Evolutionary conservation across 2,888 invertebrate genomes (phyloP), one percentile per base, ranked within the genome.

Genomic region (Galeopsomyia nigrocyanea): DNA sequence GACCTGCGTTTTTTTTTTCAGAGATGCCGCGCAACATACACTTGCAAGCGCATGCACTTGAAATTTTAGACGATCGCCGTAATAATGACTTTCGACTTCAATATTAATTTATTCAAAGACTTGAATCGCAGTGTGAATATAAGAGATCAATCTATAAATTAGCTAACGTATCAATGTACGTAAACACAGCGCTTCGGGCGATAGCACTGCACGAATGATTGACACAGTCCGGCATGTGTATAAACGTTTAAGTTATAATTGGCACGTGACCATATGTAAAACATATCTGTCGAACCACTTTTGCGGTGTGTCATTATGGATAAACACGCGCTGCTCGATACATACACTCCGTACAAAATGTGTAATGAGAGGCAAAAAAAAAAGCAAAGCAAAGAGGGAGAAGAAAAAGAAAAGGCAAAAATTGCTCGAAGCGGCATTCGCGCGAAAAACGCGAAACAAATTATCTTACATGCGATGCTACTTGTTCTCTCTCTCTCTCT

Each of bases 261-360:
- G 26, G 16, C 64, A 58, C 64, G 64, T 64, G 64, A 64, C 64
- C 21, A 16, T 58, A 58, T 64, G 51, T 26, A 47, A 64, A 58
- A 64, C 51, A 58, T 70, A 14, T 39, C 63, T 47, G 51, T 58
- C 58, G 10, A 22, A 46, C 46, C 26, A 26, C 46, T 70, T 70
- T 57, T 63, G 56, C 14, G 31, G 13, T 49, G 51, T 61, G 55
- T 70, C 64, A 70, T 64, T 70, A 70, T 17, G 31, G 39, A 51
- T 70, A 63, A 57, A 57, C 69, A 63, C 39, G 39, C 39, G 39
- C 39, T 39, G 55, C 13, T 62, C 47, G 47, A 49, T 49, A 39
- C 39, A 39, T 39, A 39, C 7, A 53, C 49, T 62, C 19, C 31
- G 49, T 49, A 51, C 26, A 49, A 61, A 62, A 22, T 47, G 5